phyloP scores from a whole-genome alignment of 1,140 invertebrate genomes.

The Trichomalopsis sarcophagae region DNA sequence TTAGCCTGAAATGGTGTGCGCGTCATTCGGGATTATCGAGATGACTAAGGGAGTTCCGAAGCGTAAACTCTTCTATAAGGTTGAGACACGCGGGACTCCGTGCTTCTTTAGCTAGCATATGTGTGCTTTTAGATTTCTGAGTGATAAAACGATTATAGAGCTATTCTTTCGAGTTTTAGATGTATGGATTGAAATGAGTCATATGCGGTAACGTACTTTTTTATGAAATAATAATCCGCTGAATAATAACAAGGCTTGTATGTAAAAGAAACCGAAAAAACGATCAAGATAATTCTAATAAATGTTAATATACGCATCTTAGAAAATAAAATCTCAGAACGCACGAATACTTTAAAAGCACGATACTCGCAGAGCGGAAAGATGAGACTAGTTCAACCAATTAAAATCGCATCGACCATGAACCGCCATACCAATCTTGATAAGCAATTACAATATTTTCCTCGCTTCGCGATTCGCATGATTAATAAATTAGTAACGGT shows the following conservation, averaged over 20 bases:
- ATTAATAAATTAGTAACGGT: not conserved
- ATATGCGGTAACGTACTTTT: not conserved
- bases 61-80: not conserved
- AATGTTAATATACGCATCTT: not conserved
- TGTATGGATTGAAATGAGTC: not conserved
- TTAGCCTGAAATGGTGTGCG: not conserved
- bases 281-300: not conserved
- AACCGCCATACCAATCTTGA: slow-evolving; percentile 52
- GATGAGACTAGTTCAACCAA: not conserved
- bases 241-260: too few relatives aligned
- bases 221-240: too few relatives aligned
- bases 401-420: slow-evolving; percentile 32
- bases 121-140: not conserved
- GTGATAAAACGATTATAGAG: not conserved
- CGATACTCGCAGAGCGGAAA: not conserved
- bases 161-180: not conserved
- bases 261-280: not conserved
- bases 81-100: not conserved
- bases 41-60: not conserved
- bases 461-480: slow-evolving; percentile 6
- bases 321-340: too few relatives aligned
- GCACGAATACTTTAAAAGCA: too few relatives aligned
- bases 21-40: not conserved
- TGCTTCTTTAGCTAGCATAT: not conserved
- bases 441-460: slow-evolving; percentile 14